Base-by-base conservation (phyloP, 2,113 vertebrate genomes). In the Otis tarda region DNA sequence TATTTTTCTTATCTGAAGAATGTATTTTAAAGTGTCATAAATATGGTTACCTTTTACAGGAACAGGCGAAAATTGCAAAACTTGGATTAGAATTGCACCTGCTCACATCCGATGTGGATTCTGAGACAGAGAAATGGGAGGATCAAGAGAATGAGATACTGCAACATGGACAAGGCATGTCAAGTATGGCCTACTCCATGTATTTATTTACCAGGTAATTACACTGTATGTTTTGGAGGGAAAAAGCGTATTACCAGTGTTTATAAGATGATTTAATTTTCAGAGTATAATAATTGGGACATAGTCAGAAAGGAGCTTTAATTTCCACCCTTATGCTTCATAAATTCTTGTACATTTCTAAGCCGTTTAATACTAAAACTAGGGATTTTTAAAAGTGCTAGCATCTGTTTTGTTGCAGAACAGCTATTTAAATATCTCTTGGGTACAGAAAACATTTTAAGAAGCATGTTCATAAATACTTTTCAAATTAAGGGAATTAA, bases 181-280 rank as follows among this genome's bases (percentile, higher is more conserved):
- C 99, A 97, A 99, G 98, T 75, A 98, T 99, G 98, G 99, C 99
- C 24, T 99, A 99, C 96, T 99, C 98, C 90, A 99, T 99, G 94
- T 98, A 99, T 96, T 98, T 99, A 95, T 99, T 99, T 96, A 99
- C 99, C 96, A 99, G 99, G 99, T 99, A 98, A 98, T 80, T 78
- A 67, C n/a, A 49, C 12, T 65, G 27, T 18, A 20, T 11, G 37
- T 71, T 71, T 78, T 52, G 49, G 14, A 64, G 59, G 49, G 45
- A 9, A 79, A 35, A 86, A 18, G 5, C 64, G 37, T 16, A 68
- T 47, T 87, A 73, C 61, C 24, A 73, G 33, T 28, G 6, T 52
- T 87, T 9, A 14, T 47, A 63, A 76, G 10, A 45, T 9, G 41
- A 9, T 31, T 73, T 79, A 2, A 47, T 73, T 91, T 94, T 85